These are phyloP conservation scores for Diceros bicornis DNA, from an alignment of 2,797 vertebrate genomes.

Conservation along the genomic window DNA sequence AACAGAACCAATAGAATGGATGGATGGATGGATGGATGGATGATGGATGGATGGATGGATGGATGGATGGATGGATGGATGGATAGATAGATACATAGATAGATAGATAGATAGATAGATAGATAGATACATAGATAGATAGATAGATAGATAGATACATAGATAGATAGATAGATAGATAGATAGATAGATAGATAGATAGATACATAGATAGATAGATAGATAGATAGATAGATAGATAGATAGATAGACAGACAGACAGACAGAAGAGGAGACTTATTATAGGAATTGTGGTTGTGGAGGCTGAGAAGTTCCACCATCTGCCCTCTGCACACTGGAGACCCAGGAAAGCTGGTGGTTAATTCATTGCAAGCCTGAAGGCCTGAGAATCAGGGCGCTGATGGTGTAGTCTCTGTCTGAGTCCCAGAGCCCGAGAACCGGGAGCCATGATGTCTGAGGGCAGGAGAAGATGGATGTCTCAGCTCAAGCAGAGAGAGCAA, in stretches of 20 bases:
- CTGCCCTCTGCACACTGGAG: neutral
- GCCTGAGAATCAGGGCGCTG: neutral
- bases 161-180: too few species aligned
- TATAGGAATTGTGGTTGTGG: accelerated
- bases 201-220: too few species aligned
- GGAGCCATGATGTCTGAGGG: neutral
- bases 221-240: too few species aligned
- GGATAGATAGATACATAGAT: too few species aligned
- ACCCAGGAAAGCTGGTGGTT: accelerated
- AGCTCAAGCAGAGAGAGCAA: too few species aligned
- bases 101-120: too few species aligned
- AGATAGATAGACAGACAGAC: too few species aligned
- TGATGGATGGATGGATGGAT: too few species aligned
- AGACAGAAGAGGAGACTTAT: neutral
- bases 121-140: too few species aligned
- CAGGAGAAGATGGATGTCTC: neutral
- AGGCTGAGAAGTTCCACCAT: neutral
- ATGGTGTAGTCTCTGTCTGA: neutral
- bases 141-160: too few species aligned
- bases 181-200: neutral
- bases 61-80: too few species aligned
- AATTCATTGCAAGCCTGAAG: neutral
- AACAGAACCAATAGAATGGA: accelerated
- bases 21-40: too few species aligned
- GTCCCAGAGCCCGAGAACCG: neutral